Conservation (phyloP, 1,140 invertebrate genomes). For the Anagrus nilaparvatae region DNA sequence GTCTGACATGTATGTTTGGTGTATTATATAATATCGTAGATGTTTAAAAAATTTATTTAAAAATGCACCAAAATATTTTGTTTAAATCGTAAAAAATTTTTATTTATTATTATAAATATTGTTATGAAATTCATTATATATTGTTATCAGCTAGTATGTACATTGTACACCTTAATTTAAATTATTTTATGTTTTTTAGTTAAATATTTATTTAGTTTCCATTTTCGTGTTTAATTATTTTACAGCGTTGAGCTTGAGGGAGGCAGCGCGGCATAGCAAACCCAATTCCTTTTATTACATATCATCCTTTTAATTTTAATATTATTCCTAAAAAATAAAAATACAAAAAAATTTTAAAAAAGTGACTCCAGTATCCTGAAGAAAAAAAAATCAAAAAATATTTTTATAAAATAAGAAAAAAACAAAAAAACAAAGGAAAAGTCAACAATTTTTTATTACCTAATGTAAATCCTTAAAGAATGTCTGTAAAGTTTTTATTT, state of each 20-base stretch:
- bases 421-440: no score
- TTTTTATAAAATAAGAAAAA: no score
- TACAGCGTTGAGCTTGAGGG: slow-evolving; percentile 45
- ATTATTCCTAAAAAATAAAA: slow-evolving; percentile 16
- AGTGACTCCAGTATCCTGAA: slow-evolving; percentile 22
- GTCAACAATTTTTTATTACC: no score
- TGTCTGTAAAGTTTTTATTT: slow-evolving; percentile 44
- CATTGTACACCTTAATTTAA: background rate
- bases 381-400: no score
- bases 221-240: slow-evolving; percentile 44
- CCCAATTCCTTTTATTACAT: slow-evolving; percentile 27
- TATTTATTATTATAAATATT: no score
- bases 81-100: no score
- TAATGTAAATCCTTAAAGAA: no score
- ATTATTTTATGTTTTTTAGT: background rate
- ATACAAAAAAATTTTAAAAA: slow-evolving; percentile 14
- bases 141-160: no score
- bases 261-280: slow-evolving; percentile 43
- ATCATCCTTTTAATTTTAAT: no score
- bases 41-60: no score
- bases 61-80: no score
- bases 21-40: background rate
- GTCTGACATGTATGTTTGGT: slow-evolving; percentile 27
- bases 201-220: slow-evolving; percentile 20
- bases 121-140: no score